Percentiles rank a stretch among this genome's conserved stretches.
Conservation (phyloP, 2,888 invertebrate species). For the Hirtodrosophila histrioides region DNA sequence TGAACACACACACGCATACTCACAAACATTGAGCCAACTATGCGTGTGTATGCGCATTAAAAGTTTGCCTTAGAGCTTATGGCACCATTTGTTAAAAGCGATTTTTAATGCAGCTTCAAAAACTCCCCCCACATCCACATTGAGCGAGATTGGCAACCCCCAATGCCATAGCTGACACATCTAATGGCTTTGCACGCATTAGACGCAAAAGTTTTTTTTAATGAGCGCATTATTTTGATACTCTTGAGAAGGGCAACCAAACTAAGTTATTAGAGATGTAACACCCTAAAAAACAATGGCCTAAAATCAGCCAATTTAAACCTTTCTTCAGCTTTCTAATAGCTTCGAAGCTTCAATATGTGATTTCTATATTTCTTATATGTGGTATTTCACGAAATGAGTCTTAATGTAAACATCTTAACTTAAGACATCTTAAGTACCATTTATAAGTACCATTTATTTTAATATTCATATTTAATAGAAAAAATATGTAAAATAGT, state of each 20-base stretch:
- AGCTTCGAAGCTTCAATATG: too few relatives aligned
- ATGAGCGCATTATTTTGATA: slow-evolving; percentile 53
- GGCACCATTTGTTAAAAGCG: slow-evolving; percentile 79
- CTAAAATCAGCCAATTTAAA: too few relatives aligned
- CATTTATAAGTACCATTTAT: too few relatives aligned
- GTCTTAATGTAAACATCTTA: too few relatives aligned
- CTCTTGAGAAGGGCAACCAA: slow-evolving; percentile 29
- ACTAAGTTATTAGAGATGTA: not conserved
- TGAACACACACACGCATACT: slow-evolving; percentile 14
- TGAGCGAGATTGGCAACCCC: slow-evolving; percentile 16
- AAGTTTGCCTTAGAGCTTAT: slow-evolving; percentile 76
- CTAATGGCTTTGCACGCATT: slow-evolving; percentile 71
- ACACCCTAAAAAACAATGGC: too few relatives aligned
- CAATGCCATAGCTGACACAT: slow-evolving; percentile 56
- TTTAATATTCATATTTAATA: too few relatives aligned
- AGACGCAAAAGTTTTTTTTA: slow-evolving; percentile 62
- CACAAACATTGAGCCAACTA: slow-evolving; percentile 30
- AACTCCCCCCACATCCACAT: slow-evolving; percentile 20
- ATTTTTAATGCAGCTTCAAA: slow-evolving; percentile 77
- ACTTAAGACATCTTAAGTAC: too few relatives aligned
- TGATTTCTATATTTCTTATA: too few relatives aligned
- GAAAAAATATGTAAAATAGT: too few relatives aligned
- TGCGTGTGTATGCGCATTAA: slow-evolving; percentile 67
- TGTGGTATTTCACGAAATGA: too few relatives aligned
- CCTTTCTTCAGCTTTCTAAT: too few relatives aligned